Base-by-base conservation (phyloP, 92 coral and sea anemone genomes). In the Meandrina meandrites region DNA sequence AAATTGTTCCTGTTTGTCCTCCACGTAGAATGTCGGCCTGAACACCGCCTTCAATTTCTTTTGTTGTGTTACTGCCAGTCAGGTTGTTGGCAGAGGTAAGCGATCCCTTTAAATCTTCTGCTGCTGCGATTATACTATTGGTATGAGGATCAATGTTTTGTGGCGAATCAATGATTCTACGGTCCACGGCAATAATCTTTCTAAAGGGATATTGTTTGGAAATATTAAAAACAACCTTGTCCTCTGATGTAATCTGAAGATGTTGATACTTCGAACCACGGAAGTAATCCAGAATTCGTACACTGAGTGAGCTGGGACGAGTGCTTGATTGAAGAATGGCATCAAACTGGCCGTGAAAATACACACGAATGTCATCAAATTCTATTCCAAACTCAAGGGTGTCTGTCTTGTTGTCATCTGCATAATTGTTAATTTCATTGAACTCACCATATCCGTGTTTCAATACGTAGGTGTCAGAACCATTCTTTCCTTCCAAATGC, bases 381-480 rank as follows among this genome's bases (percentile, higher is more conserved):
- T 90, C 93, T 12, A 90, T 2, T 0, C 90, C 93, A 62, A 90
- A 72, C 27, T 78, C 60, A 50, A 90, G 87, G 5, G 74, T 81
- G 40, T 91, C 94, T 50, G 50, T 76, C 34, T 75, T 84, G 24
- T 80, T 80, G 36, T 91, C 94, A 0, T 74, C 47, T 0, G 91
- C 94, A 53, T 37, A 88, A 74, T 91, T 91, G 72, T 87, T 68
- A 21, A 89, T 89, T 40, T 42, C 79, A 42, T 89, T 89, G 56
- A 89, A 89, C 53, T 89, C 92, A 73, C 88, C 93, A 79, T 91
- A 91, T 19, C 93, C 93, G 50, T 82, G 86, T 28, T 87, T 70
- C 1, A 91, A 75, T 0, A 91, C 93, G 79, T 91, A 91, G 4
- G 91, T 87, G 69, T 91, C 93, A 31, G 91, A 85, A n/a, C 94